Base-by-base conservation (phyloP, 2,797 vertebrate species). In the Cryptoblepharus egeriae region DNA sequence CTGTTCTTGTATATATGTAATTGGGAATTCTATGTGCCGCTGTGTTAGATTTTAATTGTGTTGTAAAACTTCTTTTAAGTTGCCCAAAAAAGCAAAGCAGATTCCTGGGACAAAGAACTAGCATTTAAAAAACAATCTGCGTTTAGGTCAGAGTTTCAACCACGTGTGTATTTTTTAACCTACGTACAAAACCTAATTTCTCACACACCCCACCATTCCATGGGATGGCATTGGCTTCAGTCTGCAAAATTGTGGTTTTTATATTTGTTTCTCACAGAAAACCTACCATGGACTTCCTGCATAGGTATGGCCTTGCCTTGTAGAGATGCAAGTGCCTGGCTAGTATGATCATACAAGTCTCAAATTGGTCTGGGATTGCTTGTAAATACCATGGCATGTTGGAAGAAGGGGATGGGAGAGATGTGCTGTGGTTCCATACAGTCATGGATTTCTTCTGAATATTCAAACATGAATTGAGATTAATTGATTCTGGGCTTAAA, bases 321-420 rank as follows among this genome's bases (percentile, higher is more conserved):
- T 30, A 13, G 1, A 2, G 26, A 2, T 26, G 35, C 0, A 0
- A 0, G 0, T 24, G 5, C 3, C 39, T 42, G 0, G 0, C 1
- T 2, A 22, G 58, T 15, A 12, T 0, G 2, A 13, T 22, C 32
- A 7, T 22, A 30, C 16, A 67, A 39, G 13, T 3, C 26, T n/a
- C 39, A 45, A 15, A 13, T 6, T 16, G 26, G 39, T 13, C 39
- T 28, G 68, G 68, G 13, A 42, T 12, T 26, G 37, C 39, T 13
- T 69, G 24, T 42, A 24, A 39, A 42, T 26, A 13, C 67, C 24
- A 24, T 42, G 10, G 37, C 67, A 69, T 42, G 11, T 37, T 42
- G 39, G 15, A 13, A 16, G 39, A 15, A 45, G 4, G 24, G 67
- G 39, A n/a, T 30, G n/a, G 18, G 30, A 11, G n/a, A n/a, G 39